Percentiles rank a stretch among this genome's conserved stretches.
Conservation (phyloP, 92 coral and sea anemone species). For the Palythoa grandiflora region DNA sequence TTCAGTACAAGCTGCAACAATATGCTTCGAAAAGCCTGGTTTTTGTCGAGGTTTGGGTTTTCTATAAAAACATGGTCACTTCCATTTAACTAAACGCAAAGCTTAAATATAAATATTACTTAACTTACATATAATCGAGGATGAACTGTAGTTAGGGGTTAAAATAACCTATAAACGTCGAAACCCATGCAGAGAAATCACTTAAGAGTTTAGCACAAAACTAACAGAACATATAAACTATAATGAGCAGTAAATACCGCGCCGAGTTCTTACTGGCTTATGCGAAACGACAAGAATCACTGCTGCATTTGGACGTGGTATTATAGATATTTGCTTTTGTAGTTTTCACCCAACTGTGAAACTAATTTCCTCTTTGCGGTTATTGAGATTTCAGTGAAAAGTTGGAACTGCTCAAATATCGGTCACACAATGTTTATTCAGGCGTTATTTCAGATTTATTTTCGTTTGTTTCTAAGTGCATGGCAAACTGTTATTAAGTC, state of each 20-base stretch:
- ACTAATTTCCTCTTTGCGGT: neutral
- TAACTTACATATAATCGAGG: conserved; percentile 25
- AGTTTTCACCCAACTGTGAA: neutral
- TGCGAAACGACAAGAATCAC: neutral
- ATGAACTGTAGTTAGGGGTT: conserved; percentile 49
- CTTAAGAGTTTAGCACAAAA: conserved; percentile 18
- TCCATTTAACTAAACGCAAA: conserved; percentile 1
- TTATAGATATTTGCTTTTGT: neutral
- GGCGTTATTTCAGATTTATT: conserved; percentile 16
- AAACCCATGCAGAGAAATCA: conserved; percentile 45
- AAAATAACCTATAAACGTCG: conserved; percentile 19
- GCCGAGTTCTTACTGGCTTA: neutral
- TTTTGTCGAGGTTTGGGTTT: neutral
- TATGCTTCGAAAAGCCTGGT: neutral
- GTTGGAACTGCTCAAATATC: neutral
- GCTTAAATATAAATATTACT: conserved; percentile 22
- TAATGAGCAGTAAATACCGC: neutral
- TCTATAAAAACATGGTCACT: conserved; percentile 35
- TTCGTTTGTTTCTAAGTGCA: conserved; percentile 37
- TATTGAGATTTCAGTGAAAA: neutral
- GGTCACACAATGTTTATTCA: conserved; percentile 30
- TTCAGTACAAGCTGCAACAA: neutral
- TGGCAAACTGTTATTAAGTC: conserved; percentile 19
- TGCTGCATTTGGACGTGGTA: neutral
- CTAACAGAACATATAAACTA: neutral